Evolutionary conservation across 1,140 invertebrate genomes (phyloP).

Genomic region (Varroa destructor): DNA sequence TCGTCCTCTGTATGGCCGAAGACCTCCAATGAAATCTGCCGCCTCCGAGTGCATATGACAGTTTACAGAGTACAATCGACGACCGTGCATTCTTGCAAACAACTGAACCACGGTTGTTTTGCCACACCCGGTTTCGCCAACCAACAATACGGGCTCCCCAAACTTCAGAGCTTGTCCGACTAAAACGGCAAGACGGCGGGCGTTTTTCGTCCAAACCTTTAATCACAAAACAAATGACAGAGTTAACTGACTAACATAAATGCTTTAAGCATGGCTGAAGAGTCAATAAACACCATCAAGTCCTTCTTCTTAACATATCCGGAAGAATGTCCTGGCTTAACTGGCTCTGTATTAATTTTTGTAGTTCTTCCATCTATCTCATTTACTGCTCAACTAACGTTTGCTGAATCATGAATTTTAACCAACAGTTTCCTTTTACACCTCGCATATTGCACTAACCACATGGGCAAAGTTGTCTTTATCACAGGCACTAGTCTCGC

Average conservation of each 20-base stretch:
- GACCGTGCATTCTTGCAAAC: constrained; percentile 53
- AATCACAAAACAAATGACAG: neutral
- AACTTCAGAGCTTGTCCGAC: constrained; percentile 73
- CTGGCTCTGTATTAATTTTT: constrained; percentile 48
- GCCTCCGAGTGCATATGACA: constrained; percentile 98
- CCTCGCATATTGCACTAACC: neutral
- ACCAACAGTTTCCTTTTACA: too few species aligned
- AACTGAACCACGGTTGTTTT: constrained; percentile 95
- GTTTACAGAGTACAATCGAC: constrained; percentile 66
- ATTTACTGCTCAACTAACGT: too few species aligned
- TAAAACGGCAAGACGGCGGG: constrained; percentile 79
- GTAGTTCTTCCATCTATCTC: constrained; percentile 44
- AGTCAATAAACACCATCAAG: too few species aligned
- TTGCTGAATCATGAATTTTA: too few species aligned
- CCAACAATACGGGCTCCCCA: constrained; percentile 82
- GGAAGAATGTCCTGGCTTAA: too few species aligned
- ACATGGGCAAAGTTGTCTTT: constrained; percentile 1
- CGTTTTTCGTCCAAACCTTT: constrained; percentile 74
- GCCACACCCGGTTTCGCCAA: constrained; percentile 92
- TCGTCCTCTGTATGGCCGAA: constrained; percentile 66
- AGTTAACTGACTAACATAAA: too few species aligned
- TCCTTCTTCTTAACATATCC: too few species aligned
- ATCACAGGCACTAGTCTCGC: constrained; percentile 6
- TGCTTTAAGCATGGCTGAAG: too few species aligned
- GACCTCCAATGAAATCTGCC: constrained; percentile 87